Evolutionary conservation across 1,140 invertebrate species (phyloP).

Genomic region (Lasioglossum baleicum): DNA sequence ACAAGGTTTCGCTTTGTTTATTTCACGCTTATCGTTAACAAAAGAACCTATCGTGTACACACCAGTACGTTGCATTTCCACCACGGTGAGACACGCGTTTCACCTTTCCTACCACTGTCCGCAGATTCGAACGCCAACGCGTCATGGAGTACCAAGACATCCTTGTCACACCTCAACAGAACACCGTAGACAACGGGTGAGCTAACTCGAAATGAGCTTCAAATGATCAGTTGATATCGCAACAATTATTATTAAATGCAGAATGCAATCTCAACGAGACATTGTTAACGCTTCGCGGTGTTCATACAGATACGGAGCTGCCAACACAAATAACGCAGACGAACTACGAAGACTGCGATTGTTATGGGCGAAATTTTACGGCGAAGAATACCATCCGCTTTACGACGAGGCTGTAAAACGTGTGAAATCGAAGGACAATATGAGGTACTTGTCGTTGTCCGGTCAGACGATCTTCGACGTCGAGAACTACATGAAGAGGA

Average conservation of each 20-base stretch:
- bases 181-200: conserved; percentile 79
- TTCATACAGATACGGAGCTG: conserved; percentile 53
- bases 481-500: conserved; percentile 77
- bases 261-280: too few relatives aligned
- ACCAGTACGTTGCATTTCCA: too few relatives aligned
- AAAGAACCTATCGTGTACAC: not conserved
- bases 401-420: conserved; percentile 70
- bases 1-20: conserved; percentile 64
- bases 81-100: not conserved
- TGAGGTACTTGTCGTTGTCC: conserved; percentile 64
- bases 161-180: conserved; percentile 78
- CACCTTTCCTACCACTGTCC: not conserved
- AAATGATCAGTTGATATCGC: too few relatives aligned
- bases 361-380: conserved; percentile 76
- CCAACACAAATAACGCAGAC: conserved; percentile 51
- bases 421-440: conserved; percentile 68
- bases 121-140: conserved; percentile 75
- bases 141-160: conserved; percentile 83
- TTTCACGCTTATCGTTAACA: conserved; percentile 22
- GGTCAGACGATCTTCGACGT: conserved; percentile 73
- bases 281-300: too few relatives aligned
- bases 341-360: conserved; percentile 62
- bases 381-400: conserved; percentile 69
- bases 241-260: too few relatives aligned
- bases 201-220: not conserved